These are phyloP conservation scores for Epinotia ramella DNA, from an alignment of 2,888 invertebrate genomes.

Conservation along the genomic window DNA sequence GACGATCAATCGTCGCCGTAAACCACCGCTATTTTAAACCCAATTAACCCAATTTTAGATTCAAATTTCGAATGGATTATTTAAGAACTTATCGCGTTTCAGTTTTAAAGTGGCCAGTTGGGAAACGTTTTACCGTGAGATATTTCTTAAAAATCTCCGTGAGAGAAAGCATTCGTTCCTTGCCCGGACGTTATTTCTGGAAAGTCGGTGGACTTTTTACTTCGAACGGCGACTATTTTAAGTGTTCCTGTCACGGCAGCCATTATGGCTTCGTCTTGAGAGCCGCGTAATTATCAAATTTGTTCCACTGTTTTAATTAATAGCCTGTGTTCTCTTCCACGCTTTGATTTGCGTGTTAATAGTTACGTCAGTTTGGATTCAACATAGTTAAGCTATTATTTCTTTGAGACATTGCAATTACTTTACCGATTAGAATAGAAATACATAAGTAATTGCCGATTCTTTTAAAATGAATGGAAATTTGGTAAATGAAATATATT, in stretches of 20 bases:
- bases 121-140: conserved; percentile 27
- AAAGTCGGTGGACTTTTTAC: conserved; percentile 61
- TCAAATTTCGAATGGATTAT: not conserved
- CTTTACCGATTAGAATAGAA: conserved; percentile 15
- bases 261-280: conserved; percentile 55
- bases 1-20: not conserved
- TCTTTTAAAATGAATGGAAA: not conserved
- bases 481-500: no score
- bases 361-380: conserved; percentile 42
- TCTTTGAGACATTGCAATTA: not conserved
- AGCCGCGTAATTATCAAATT: conserved; percentile 65
- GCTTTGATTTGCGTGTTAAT: conserved; percentile 49
- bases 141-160: conserved; percentile 40
- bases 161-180: conserved; percentile 43
- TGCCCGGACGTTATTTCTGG: conserved; percentile 56
- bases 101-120: conserved; percentile 1
- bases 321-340: conserved; percentile 57
- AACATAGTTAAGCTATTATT: conserved; percentile 26
- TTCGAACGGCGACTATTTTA: conserved; percentile 63
- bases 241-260: conserved; percentile 56
- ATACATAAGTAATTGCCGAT: conserved; percentile 11
- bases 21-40: not conserved
- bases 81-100: conserved; percentile 2
- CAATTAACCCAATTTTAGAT: not conserved
- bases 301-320: conserved; percentile 62